Percentiles rank a stretch among this genome's conserved stretches.
Conservation (phyloP, 2,888 invertebrate genomes). For the Cephus pulcher region DNA sequence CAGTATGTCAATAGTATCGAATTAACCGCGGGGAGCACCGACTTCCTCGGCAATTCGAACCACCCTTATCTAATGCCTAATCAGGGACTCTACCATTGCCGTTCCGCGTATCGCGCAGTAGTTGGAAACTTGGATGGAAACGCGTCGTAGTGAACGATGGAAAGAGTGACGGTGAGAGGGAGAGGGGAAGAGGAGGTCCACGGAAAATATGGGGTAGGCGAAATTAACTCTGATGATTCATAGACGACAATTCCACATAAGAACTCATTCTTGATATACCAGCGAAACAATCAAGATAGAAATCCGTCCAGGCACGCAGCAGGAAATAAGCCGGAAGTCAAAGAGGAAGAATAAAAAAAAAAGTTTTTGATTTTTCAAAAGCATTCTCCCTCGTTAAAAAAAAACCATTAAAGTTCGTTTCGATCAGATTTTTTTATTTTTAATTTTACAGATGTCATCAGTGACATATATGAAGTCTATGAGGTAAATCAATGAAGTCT, state of each 20-base stretch:
- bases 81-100: background rate
- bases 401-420: background rate
- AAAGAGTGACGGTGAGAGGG: background rate
- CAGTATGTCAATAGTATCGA: background rate
- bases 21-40: background rate
- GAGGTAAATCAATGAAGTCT: background rate
- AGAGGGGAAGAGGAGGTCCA: background rate
- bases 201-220: slow-evolving; percentile 14
- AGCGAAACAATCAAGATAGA: background rate
- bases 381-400: background rate
- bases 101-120: slow-evolving; percentile 8
- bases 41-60: slow-evolving; percentile 4
- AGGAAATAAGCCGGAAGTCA: background rate
- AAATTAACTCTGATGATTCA: slow-evolving; percentile 9
- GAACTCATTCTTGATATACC: background rate
- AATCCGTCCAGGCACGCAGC: background rate
- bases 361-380: background rate
- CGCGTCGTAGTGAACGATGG: background rate
- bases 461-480: background rate
- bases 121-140: slow-evolving; percentile 17
- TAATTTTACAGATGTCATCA: background rate
- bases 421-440: background rate
- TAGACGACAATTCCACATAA: background rate
- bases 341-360: background rate
- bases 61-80: slow-evolving; percentile 11